Conservation (phyloP, 2,113 vertebrate genomes). For the Protobothrops mucrosquamatus region DNA sequence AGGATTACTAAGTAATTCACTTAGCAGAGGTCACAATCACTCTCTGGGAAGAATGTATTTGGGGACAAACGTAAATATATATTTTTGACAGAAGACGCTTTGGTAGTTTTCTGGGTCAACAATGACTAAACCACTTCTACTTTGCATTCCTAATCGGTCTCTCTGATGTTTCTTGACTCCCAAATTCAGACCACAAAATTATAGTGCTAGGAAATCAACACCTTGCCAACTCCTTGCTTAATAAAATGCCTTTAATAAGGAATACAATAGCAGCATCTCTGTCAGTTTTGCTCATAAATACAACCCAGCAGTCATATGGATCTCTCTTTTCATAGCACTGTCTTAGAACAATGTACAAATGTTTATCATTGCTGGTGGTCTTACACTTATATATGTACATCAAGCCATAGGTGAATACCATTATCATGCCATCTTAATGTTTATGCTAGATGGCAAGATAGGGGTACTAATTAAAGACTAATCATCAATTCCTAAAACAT, state of each 20-base stretch:
- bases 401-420: not conserved
- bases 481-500: not conserved
- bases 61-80: constrained; percentile 37
- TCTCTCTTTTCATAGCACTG: not conserved
- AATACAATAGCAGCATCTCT: not conserved
- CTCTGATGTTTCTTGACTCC: not conserved
- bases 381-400: not conserved
- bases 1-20: constrained; percentile 18
- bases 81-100: not conserved
- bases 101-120: not conserved
- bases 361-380: not conserved
- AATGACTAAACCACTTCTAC: not conserved
- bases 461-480: not conserved
- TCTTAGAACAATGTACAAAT: not conserved
- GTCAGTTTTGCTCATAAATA: not conserved
- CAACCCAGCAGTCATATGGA: not conserved
- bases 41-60: constrained; percentile 45
- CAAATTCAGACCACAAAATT: not conserved
- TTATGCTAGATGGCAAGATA: not conserved
- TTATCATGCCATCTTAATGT: not conserved
- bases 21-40: constrained; percentile 30
- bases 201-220: not conserved
- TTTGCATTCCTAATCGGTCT: not conserved
- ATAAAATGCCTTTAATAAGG: not conserved
- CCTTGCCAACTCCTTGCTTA: not conserved